These are phyloP conservation scores for Glaucopsyche alexis DNA, from an alignment of 2,888 invertebrate genomes.

Conservation along the genomic window DNA sequence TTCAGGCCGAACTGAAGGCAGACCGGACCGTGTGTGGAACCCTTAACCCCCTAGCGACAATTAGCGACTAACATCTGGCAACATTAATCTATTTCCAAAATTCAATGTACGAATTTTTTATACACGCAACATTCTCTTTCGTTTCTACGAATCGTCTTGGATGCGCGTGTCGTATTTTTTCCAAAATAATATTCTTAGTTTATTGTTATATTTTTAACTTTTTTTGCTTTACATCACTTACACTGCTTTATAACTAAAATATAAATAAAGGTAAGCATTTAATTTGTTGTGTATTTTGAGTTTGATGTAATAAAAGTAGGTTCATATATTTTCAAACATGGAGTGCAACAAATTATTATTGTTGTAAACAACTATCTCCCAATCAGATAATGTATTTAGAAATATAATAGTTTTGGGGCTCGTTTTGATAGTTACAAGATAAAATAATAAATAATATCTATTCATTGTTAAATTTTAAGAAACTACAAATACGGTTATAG, in stretches of 20 bases:
- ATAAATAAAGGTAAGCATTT: neutral
- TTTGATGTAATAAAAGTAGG: neutral
- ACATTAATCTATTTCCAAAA: neutral
- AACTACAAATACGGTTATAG: too few relatives aligned
- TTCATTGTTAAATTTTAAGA: too few relatives aligned
- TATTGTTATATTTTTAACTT: neutral
- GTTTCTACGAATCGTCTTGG: neutral
- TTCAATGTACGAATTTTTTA: too few relatives aligned
- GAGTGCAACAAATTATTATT: constrained; percentile 8
- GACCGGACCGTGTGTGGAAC: too few relatives aligned
- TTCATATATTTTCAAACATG: neutral
- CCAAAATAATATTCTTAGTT: neutral
- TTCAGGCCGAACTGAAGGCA: too few relatives aligned
- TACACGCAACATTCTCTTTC: too few relatives aligned
- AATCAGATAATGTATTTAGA: neutral
- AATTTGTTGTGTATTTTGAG: neutral
- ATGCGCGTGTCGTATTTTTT: neutral
- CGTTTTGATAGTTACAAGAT: too few relatives aligned
- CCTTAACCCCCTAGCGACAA: too few relatives aligned
- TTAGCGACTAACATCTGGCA: neutral
- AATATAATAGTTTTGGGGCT: too few relatives aligned
- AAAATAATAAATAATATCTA: too few relatives aligned
- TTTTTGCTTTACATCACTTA: neutral
- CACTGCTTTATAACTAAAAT: neutral
- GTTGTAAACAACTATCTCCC: neutral